Evolutionary conservation across 1,140 invertebrate genomes (phyloP), one percentile per base, ranked within the genome.

Genomic region (Cydia fagiglandana): DNA sequence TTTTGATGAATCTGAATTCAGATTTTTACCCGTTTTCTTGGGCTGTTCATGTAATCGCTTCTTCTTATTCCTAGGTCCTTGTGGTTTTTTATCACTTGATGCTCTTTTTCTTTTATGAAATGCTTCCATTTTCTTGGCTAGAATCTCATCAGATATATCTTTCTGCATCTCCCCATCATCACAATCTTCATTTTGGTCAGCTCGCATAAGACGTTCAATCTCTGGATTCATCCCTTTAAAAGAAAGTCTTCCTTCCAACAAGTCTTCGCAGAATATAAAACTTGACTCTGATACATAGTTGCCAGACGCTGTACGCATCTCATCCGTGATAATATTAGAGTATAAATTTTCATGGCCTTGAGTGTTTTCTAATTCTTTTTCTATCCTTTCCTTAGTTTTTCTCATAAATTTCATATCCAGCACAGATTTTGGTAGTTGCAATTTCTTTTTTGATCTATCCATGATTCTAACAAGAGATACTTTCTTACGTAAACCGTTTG

Each of bases 371-470:
- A 94, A 85, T 90, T 97, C 95, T 84, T 96, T 95, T 80, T 96
- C 95, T 13, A 96, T 94, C 86, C 96, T 95, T 64, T 97, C 95
- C 92, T 97, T 98, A 47, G 96, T 97, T 84, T 95, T 95, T 90
- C 97, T 96, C 97, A 98, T 98, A 91, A 98, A 98, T 94, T 96
- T 96, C 96, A 97, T 97, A 77, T 96, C 95, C 78, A 97, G 85
- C 73, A 96, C 94, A 12, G 94, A 94, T 84, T 96, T 96, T 0
- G 96, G 96, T 45, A 97, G 86, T 61, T 93, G 91, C 9, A 90
- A 83, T 79, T 87, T 91, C 75, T 87, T 91, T 73, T 74, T 83
- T 24, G 68, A 70, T 20, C 66, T n/a, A 38, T 70, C 66, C 66
- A 70, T 70, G 34, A 28, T 45, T 13, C 1, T n/a, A 34, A 64